A percentile compares a stretch with the other conserved stretches of the same genome.
Conservation (phyloP, 2,797 vertebrate genomes). For the Syndactyla subalaris region DNA sequence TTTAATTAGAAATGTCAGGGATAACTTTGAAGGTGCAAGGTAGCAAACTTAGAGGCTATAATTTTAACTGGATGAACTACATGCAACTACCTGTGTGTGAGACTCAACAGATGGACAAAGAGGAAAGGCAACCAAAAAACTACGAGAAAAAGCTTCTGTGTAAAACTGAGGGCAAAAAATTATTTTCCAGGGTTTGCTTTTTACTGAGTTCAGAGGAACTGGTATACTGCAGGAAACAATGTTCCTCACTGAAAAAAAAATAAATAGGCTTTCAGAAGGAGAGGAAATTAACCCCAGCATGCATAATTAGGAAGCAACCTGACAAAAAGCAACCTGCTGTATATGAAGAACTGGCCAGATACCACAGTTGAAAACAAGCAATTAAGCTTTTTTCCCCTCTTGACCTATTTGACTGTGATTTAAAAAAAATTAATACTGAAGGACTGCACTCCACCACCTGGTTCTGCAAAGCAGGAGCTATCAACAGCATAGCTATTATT, state of each 20-base stretch:
- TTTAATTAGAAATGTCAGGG: not conserved
- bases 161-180: not conserved
- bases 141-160: not conserved
- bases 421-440: not conserved
- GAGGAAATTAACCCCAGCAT: not conserved
- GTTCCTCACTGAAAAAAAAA: not conserved
- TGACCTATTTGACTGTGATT: not conserved
- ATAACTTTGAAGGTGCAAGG: not conserved
- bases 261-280: not conserved
- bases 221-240: not conserved
- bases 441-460: not conserved
- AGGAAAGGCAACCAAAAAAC: not conserved
- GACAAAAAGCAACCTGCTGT: not conserved
- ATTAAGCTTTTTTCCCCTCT: not conserved
- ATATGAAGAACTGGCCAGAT: not conserved
- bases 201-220: not conserved
- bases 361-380: not conserved
- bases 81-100: not conserved
- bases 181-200: not conserved
- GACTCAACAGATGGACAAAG: not conserved
- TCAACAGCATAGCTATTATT: conserved; percentile 26
- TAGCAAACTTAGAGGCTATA: not conserved
- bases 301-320: not conserved
- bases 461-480: not conserved
- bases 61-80: not conserved